These are phyloP conservation scores for Fopius arisanus DNA, from an alignment of 1,140 invertebrate species.

Conservation along the genomic window DNA sequence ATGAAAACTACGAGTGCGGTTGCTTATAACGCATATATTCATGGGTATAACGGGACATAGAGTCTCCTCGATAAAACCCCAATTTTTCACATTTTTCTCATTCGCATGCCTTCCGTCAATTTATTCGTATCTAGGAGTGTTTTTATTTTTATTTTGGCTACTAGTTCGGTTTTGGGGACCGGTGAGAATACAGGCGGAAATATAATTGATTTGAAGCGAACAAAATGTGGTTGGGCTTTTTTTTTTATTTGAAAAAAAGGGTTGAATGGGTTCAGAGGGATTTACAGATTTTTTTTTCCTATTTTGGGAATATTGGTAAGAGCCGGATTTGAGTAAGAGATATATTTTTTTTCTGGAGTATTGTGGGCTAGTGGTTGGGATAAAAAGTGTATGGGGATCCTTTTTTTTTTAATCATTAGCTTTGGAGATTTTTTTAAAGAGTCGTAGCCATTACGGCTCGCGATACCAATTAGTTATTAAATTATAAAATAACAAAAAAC, in stretches of 20 bases:
- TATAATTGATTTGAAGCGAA: slow-evolving; percentile 29
- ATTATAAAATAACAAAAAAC: no score
- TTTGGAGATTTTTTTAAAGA: no score
- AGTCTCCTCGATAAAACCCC: not conserved
- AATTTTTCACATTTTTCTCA: slow-evolving; percentile 16
- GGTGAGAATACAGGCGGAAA: not conserved
- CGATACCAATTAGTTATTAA: no score
- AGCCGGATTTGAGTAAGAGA: no score
- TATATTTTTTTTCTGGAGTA: no score
- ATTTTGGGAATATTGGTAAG: no score
- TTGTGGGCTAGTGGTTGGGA: no score
- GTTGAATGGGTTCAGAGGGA: no score
- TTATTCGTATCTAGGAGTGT: not conserved
- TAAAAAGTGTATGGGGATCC: no score
- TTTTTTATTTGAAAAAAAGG: not conserved
- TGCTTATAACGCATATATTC: slow-evolving; percentile 12
- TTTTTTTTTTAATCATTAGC: no score
- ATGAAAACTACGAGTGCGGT: slow-evolving; percentile 48
- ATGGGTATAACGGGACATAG: not conserved
- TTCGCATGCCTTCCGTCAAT: not conserved
- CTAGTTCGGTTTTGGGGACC: slow-evolving; percentile 20
- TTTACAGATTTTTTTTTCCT: no score
- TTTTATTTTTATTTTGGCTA: slow-evolving; percentile 14
- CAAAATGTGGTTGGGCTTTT: not conserved
- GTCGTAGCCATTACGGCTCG: no score